Conservation (phyloP, 1,140 invertebrate species). For the Ips typographus region DNA sequence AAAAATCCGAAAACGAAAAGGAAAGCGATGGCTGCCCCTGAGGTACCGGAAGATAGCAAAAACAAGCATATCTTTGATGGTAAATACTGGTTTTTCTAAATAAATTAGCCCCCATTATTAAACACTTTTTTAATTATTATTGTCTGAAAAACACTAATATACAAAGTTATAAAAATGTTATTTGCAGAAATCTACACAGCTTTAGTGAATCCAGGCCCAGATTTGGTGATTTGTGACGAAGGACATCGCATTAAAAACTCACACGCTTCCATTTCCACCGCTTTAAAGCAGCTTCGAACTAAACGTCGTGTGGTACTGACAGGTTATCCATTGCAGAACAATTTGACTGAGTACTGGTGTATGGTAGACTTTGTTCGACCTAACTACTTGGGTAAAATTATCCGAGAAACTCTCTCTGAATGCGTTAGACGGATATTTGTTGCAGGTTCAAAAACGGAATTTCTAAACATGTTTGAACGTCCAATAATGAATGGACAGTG, state of each 20-base stretch:
- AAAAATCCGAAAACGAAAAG: slow-evolving; percentile 64
- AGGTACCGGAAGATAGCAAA: slow-evolving; percentile 71
- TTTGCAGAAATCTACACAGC: slow-evolving; percentile 79
- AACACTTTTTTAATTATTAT: too few species aligned
- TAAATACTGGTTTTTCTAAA: slow-evolving; percentile 49
- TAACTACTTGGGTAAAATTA: slow-evolving; percentile 70
- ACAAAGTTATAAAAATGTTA: background rate
- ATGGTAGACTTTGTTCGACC: slow-evolving; percentile 96
- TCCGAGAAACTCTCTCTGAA: background rate
- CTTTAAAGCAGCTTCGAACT: slow-evolving; percentile 88
- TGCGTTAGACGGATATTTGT: background rate
- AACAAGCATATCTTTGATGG: slow-evolving; percentile 83
- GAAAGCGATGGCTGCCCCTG: slow-evolving; percentile 50
- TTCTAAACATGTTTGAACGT: slow-evolving; percentile 93
- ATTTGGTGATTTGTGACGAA: slow-evolving; percentile 94
- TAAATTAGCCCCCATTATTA: too few species aligned
- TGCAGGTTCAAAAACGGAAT: slow-evolving; percentile 78
- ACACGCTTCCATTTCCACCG: slow-evolving; percentile 89
- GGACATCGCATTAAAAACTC: slow-evolving; percentile 97
- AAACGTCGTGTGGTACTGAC: slow-evolving; percentile 89
- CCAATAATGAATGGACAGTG: slow-evolving; percentile 95
- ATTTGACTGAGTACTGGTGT: slow-evolving; percentile 94
- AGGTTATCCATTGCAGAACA: slow-evolving; percentile 96
- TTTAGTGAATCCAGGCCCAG: slow-evolving; percentile 88
- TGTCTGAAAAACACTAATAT: too few species aligned